phyloP scores from a whole-genome alignment of 2,888 invertebrate genomes.

The Plagodis dolabraria region DNA sequence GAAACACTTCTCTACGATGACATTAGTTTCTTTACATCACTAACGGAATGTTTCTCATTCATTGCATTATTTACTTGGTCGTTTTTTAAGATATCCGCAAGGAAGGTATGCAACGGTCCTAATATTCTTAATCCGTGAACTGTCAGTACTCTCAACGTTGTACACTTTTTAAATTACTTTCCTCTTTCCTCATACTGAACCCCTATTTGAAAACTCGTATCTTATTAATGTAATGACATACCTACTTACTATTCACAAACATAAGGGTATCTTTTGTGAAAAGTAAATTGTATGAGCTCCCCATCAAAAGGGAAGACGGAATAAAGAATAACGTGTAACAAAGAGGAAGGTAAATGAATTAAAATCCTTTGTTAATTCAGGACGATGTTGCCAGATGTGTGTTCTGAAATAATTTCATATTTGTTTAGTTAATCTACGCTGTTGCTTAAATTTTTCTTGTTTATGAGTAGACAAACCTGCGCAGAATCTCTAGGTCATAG shows the following conservation, averaged over 20 bases:
- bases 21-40: too few relatives aligned
- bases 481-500: too few relatives aligned
- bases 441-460: too few relatives aligned
- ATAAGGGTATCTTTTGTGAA: conserved; percentile 62
- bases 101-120: too few relatives aligned
- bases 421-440: neutral
- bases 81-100: too few relatives aligned
- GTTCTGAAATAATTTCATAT: conserved; percentile 5
- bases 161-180: neutral
- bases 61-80: too few relatives aligned
- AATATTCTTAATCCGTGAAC: too few relatives aligned
- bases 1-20: too few relatives aligned
- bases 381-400: conserved; percentile 46
- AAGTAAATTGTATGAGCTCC: conserved; percentile 63
- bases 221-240: conserved; percentile 41
- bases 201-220: conserved; percentile 33
- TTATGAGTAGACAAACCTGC: too few relatives aligned
- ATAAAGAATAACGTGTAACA: conserved; percentile 72
- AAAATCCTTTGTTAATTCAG: conserved; percentile 71
- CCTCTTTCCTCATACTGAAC: conserved; percentile 12
- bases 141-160: too few relatives aligned
- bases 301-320: conserved; percentile 62
- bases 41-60: too few relatives aligned
- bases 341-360: conserved; percentile 73
- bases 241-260: conserved; percentile 53